Conservation (phyloP, 2,888 invertebrate genomes). For the Drosophila fungiperda region DNA sequence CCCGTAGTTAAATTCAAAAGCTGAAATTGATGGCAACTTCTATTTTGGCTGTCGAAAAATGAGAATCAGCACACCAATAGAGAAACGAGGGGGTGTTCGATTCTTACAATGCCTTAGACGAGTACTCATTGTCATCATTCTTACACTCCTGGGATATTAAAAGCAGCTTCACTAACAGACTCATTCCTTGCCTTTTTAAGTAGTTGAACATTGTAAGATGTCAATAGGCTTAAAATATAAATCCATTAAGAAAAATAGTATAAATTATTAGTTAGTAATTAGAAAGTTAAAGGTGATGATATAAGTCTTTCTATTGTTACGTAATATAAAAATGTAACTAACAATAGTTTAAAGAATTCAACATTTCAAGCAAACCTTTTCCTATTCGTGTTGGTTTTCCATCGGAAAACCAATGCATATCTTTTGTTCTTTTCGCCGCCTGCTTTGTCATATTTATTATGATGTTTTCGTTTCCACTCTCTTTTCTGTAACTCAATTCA, state of each 20-base stretch:
- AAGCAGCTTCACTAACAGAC: slow-evolving; percentile 5
- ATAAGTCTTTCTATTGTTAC: neutral
- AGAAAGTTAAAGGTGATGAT: neutral
- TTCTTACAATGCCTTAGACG: slow-evolving; percentile 7
- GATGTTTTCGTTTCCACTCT: slow-evolving; percentile 27
- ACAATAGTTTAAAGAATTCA: neutral
- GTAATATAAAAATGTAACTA: neutral
- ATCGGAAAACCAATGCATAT: slow-evolving; percentile 53
- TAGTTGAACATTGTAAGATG: slow-evolving; percentile 23
- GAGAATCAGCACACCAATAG: neutral
- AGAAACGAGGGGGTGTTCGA: slow-evolving; percentile 3
- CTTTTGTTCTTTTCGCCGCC: slow-evolving; percentile 37
- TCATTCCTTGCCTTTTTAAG: slow-evolving; percentile 23
- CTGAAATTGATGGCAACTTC: neutral
- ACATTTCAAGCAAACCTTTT: neutral
- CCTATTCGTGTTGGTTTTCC: neutral
- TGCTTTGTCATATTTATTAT: slow-evolving; percentile 46
- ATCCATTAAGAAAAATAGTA: neutral
- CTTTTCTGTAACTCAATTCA: slow-evolving; percentile 47
- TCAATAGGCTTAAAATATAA: neutral
- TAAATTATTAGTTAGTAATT: neutral
- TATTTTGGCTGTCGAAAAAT: slow-evolving; percentile 1
- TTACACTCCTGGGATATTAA: slow-evolving; percentile 32
- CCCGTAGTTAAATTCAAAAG: neutral
- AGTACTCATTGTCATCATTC: slow-evolving; percentile 42